Evolutionary conservation across 2,888 invertebrate species (phyloP), one percentile per base, ranked within the genome.

Genomic region (Marronus borbonicus): DNA sequence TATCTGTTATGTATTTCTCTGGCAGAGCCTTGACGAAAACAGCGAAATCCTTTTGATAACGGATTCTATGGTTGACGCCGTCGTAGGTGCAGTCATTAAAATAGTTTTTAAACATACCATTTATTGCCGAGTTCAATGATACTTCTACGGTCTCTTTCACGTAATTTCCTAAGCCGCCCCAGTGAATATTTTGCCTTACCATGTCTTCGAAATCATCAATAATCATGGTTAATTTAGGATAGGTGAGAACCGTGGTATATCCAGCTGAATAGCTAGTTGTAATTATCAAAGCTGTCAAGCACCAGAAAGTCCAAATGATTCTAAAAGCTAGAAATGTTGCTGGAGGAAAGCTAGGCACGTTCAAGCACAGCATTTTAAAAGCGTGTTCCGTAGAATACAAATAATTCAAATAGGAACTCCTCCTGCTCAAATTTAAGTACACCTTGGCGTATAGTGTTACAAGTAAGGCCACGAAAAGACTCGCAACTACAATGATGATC

Each of bases 21-120:
- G 78, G 49, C 14, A 80, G 68, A 0, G 78, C 66, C 44, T 82
- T 81, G 4, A 82, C 81, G 49, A 81, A 72, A 49, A 81, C 60
- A 10, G 80, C 82, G 60, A 79, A 81, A 12, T 79, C 79, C 60
- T 77, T 76, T 1, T 66, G 17, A 12, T 64, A 28, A 2, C 24
- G 58, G 8, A 79, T 60, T 52, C 76, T 52, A 8, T 28, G 44
- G 50, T 76, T 79, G 14, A 76, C 64, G n/a, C 52, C 52, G 17
- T 39, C 72, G 12, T 36, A 39, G 1, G 65, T 66, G 17, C 60
- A 76, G 36, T 79, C 72, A 28, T 76, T 72, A 3, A 69, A 52
- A 44, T 79, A 79, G 58, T 76, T 79, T 17, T 76, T 76, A 10
- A 58, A 39, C 65, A 79, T 68, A 12, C 31, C 14, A 3, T 44